phyloP scores from a whole-genome alignment of 1,140 invertebrate genomes.

The Leptinotarsa lineolata region DNA sequence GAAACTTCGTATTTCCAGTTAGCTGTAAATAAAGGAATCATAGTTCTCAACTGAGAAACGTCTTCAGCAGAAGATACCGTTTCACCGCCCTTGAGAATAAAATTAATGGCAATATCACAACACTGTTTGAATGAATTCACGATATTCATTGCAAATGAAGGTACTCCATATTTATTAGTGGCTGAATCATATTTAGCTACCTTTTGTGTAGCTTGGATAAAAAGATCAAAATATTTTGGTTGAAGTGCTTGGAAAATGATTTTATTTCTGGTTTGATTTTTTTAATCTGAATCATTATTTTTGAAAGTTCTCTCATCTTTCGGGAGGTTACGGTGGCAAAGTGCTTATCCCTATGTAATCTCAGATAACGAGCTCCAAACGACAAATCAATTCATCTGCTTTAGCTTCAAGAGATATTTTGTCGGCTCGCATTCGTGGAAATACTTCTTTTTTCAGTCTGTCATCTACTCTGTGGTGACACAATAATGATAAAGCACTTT shows the following conservation, averaged over 20 bases:
- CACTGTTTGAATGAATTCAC: conserved; percentile 35
- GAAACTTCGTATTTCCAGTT: conserved; percentile 39
- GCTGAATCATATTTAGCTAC: conserved; percentile 34
- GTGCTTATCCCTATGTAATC: conserved; percentile 47
- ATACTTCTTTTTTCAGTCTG: background rate
- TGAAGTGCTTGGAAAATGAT: conserved; percentile 29
- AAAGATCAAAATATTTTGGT: conserved; percentile 40
- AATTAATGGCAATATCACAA: conserved; percentile 18
- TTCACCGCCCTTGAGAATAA: background rate
- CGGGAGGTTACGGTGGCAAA: conserved; percentile 44
- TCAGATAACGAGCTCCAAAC: conserved; percentile 47
- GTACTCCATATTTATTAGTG: conserved; percentile 31
- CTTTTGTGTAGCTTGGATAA: conserved; percentile 34
- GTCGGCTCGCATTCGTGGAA: conserved; percentile 35
- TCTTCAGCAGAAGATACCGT: conserved; percentile 21
- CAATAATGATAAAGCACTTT: background rate
- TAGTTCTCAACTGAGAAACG: conserved; percentile 25
- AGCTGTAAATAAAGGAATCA: conserved; percentile 9
- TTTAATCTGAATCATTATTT: background rate
- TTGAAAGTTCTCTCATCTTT: conserved; percentile 43
- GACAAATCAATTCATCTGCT: conserved; percentile 47
- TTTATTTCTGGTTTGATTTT: conserved; percentile 7
- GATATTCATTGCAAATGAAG: conserved; percentile 40
- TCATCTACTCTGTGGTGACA: conserved; percentile 22
- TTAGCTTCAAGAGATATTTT: conserved; percentile 41